Conservation (phyloP, 2,888 invertebrate species). For the Fissipunctia ypsillon region DNA sequence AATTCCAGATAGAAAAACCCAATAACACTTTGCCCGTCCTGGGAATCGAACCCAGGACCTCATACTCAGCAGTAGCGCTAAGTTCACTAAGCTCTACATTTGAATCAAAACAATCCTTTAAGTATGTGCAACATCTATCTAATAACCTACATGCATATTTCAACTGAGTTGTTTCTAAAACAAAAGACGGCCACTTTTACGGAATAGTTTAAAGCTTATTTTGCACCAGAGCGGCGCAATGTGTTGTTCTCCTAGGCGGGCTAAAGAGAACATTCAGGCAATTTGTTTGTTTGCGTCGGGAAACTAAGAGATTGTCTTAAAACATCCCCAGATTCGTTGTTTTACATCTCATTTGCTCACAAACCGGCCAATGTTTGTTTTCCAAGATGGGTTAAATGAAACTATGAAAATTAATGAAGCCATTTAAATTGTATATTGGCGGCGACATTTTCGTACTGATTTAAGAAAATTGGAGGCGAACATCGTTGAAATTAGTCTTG, state of each 20-base stretch:
- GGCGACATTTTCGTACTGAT: constrained; percentile 8
- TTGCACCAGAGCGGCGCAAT: constrained; percentile 61
- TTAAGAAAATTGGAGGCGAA: constrained; percentile 3
- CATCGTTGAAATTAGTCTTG: not conserved
- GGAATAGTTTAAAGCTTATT: constrained; percentile 66
- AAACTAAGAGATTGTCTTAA: constrained; percentile 78
- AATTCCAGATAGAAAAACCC: too few relatives aligned
- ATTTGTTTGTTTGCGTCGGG: constrained; percentile 80
- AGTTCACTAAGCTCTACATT: not conserved
- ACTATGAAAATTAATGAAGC: constrained; percentile 64
- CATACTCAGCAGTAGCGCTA: too few relatives aligned
- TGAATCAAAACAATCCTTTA: not conserved
- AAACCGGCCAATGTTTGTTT: constrained; percentile 67
- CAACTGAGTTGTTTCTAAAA: constrained; percentile 35
- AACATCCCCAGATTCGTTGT: constrained; percentile 79
- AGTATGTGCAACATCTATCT: not conserved
- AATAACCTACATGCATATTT: constrained; percentile 4
- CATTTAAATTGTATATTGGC: constrained; percentile 58
- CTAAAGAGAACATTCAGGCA: constrained; percentile 73
- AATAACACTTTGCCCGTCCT: too few relatives aligned
- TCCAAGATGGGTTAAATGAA: constrained; percentile 59
- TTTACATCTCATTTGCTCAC: constrained; percentile 82
- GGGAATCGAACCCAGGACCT: too few relatives aligned
- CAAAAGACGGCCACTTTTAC: constrained; percentile 54
- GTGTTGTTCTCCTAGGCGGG: constrained; percentile 66